Base-by-base conservation (phyloP, 2,113 vertebrate species). In the Progne subis region DNA sequence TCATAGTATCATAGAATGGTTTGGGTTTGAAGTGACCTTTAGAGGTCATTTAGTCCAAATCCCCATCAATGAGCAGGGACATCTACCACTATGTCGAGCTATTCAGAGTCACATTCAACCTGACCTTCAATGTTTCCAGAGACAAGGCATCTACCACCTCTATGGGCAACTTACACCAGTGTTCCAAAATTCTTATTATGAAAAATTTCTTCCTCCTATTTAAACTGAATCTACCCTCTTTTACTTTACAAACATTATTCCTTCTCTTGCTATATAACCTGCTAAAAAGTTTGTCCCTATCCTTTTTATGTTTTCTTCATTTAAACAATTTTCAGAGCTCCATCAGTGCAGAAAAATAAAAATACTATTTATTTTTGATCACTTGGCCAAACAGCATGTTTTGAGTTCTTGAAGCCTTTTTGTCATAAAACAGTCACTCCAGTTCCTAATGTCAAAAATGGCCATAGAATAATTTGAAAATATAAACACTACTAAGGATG, bases 81-180 rank as follows among this genome's bases (percentile, higher is more conserved):
- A n/a, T 46, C 17, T 46, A 52, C 24, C 12, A 25, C 13, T 39
- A 12, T 0, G 1, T 39, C 19, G n/a, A 32, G 7, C 50, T 64
- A 11, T 47, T 46, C 15, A 46, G 16, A 50, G 28, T 55, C 14
- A 8, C 12, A 18, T 65, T 49, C 37, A 57, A 14, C 57, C 16
- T 39, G 37, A 39, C 23, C 16, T 46, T 25, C 37, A 78, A 0
- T 18, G 17, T 41, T 84, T 21, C 24, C 32, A 67, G 39, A 56
- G 10, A 53, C 1, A 1, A 14, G 19, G 6, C 9, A 41, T 34
- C 39, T 6, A 13, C 24, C 20, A 65, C 12, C 21, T 29, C 37
- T 59, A 29, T 21, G 14, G 43, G 32, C 4, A 18, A 37, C 6
- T 29, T 65, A 37, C 3, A 18, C 23, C 32, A 59, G 14, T 11